These are phyloP conservation scores for Trissolcus brochymenae DNA, from an alignment of 2,888 invertebrate genomes.

Conservation along the genomic window DNA sequence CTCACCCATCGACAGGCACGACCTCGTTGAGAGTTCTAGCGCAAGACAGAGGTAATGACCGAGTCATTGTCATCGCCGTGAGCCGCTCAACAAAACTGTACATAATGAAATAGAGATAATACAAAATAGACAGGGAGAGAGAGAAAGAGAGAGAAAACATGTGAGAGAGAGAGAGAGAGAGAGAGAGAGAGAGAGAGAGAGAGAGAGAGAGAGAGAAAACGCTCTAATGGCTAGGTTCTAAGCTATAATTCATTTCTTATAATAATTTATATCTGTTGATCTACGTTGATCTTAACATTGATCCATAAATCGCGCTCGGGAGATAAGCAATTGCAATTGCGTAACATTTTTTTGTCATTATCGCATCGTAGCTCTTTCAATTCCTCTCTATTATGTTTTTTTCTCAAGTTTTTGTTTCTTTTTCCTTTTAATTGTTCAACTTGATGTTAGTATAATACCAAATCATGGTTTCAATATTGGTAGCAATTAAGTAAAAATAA, in stretches of 20 bases:
- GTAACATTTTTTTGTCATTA: conserved; percentile 2
- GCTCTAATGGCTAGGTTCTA: conserved; percentile 65
- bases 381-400: conserved; percentile 1
- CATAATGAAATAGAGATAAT: conserved; percentile 68
- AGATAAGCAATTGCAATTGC: background rate
- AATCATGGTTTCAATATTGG: too few species aligned
- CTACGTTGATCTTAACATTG: background rate
- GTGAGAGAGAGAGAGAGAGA: conserved; percentile 17
- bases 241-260: conserved; percentile 68
- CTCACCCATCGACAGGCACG: conserved; percentile 73
- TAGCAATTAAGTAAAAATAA: too few species aligned
- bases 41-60: conserved; percentile 71
- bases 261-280: conserved; percentile 70
- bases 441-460: too few species aligned
- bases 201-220: conserved; percentile 45
- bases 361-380: background rate
- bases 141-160: too few species aligned
- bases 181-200: conserved; percentile 15
- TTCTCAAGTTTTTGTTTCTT: too few species aligned
- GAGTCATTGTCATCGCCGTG: conserved; percentile 14
- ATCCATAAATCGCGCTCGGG: background rate
- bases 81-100: conserved; percentile 26
- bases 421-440: conserved; percentile 1
- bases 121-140: conserved; percentile 11
- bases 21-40: conserved; percentile 73